A percentile compares a stretch with the other conserved stretches of the same genome.
These are phyloP conservation scores for Andrena marginata DNA, from an alignment of 2,888 invertebrate genomes.

Conservation along the genomic window DNA sequence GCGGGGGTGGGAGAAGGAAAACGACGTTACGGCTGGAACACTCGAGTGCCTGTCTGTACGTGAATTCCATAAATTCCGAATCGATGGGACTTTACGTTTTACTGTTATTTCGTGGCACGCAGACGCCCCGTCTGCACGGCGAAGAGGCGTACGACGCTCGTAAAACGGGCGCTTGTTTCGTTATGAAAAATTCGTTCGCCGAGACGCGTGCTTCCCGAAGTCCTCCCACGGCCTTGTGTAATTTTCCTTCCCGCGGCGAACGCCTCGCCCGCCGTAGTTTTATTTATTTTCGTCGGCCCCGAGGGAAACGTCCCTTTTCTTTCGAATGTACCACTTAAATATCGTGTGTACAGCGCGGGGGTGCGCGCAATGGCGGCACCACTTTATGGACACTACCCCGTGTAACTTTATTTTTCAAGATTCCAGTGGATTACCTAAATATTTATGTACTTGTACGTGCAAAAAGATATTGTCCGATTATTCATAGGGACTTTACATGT, in stretches of 20 bases:
- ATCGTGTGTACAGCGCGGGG: too few relatives aligned
- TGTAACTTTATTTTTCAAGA: too few relatives aligned
- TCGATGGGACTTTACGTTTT: constrained; percentile 46
- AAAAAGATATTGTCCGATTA: too few relatives aligned
- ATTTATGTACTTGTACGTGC: too few relatives aligned
- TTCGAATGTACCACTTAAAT: not conserved
- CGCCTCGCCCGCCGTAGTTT: not conserved
- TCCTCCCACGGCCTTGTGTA: not conserved
- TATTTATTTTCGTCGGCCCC: not conserved
- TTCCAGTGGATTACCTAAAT: too few relatives aligned
- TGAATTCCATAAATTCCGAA: constrained; percentile 52
- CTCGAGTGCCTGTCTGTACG: constrained; percentile 27
- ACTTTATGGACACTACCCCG: too few relatives aligned
- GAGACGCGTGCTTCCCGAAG: not conserved
- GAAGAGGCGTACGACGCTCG: constrained; percentile 27
- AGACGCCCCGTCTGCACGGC: not conserved
- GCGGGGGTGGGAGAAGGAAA: not conserved
- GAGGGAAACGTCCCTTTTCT: not conserved
- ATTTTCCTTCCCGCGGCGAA: not conserved
- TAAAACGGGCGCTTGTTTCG: constrained; percentile 43
- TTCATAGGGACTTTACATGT: too few relatives aligned
- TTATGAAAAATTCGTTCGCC: constrained; percentile 51
- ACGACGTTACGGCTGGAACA: constrained; percentile 24
- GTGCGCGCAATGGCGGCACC: too few relatives aligned
- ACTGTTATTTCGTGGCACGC: constrained; percentile 32